phyloP scores from a whole-genome alignment of 2,888 invertebrate genomes.

The Phoronis australis region DNA sequence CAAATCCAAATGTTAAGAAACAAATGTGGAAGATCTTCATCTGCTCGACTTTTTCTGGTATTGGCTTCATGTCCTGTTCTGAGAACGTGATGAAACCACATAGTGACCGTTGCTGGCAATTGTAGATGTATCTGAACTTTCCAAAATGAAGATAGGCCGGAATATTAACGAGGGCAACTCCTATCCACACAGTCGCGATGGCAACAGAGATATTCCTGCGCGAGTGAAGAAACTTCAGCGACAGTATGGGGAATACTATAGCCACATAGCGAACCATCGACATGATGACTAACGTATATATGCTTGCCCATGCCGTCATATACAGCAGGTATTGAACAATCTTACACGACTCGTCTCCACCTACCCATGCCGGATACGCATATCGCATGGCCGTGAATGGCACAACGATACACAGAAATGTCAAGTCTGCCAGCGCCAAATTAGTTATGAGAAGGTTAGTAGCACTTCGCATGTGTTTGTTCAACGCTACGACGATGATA shows the following conservation, averaged over 20 bases:
- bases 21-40: constrained; percentile 4
- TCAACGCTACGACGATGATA: constrained; percentile 76
- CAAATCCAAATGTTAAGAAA: constrained; percentile 76
- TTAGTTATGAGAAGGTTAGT: constrained; percentile 83
- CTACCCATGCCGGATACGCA: constrained; percentile 74
- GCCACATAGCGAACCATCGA: constrained; percentile 79
- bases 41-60: constrained; percentile 5
- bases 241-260: constrained; percentile 80
- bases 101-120: constrained; percentile 1
- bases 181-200: constrained; percentile 71
- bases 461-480: constrained; percentile 76
- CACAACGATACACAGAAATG: constrained; percentile 83
- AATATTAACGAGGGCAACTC: constrained; percentile 56
- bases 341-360: constrained; percentile 81
- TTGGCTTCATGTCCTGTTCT: too few relatives aligned
- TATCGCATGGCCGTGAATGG: constrained; percentile 87
- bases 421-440: constrained; percentile 75
- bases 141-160: constrained; percentile 19
- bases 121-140: constrained; percentile 43
- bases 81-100: constrained; percentile 8
- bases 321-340: constrained; percentile 82
- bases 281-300: constrained; percentile 85
- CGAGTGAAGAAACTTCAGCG: constrained; percentile 74
- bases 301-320: constrained; percentile 82
- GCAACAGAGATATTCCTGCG: constrained; percentile 72